Evolutionary conservation across 2,797 vertebrate species (phyloP).

Genomic region (Clarias platycephalus): DNA sequence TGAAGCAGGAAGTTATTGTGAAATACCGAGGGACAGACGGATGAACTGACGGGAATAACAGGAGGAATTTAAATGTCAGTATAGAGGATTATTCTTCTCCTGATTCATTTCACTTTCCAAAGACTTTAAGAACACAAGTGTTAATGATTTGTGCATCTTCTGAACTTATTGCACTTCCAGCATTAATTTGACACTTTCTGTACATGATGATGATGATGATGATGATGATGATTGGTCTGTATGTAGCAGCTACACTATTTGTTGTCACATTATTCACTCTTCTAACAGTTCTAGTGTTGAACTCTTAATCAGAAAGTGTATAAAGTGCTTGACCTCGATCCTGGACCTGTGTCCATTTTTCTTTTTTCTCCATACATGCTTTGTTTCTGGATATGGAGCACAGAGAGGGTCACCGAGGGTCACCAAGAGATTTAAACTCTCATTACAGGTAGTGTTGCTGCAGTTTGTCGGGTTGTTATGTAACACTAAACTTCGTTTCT

Average conservation of each 20-base stretch:
- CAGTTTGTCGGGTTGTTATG: neutral
- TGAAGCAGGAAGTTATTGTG: neutral
- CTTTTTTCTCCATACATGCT: neutral
- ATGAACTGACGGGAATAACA: neutral
- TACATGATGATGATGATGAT: neutral
- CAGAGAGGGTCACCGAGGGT: neutral
- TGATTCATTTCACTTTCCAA: neutral
- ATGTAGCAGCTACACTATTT: too few species aligned
- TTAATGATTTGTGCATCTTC: neutral
- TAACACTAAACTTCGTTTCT: too few species aligned
- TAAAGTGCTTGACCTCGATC: neutral
- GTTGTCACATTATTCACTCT: neutral
- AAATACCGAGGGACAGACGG: neutral
- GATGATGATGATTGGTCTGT: too few species aligned
- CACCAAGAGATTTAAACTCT: neutral
- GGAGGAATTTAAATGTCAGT: neutral
- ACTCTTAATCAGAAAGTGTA: neutral
- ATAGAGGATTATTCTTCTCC: neutral
- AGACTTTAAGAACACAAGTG: neutral
- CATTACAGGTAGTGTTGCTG: neutral
- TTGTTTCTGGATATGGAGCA: neutral
- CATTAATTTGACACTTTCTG: neutral
- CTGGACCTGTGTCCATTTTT: neutral
- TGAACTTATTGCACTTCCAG: neutral
- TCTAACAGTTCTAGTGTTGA: too few species aligned